Evolutionary conservation across 1,140 invertebrate species (phyloP), one percentile per base, ranked within the genome.

Genomic region (Pachypsylla venusta): DNA sequence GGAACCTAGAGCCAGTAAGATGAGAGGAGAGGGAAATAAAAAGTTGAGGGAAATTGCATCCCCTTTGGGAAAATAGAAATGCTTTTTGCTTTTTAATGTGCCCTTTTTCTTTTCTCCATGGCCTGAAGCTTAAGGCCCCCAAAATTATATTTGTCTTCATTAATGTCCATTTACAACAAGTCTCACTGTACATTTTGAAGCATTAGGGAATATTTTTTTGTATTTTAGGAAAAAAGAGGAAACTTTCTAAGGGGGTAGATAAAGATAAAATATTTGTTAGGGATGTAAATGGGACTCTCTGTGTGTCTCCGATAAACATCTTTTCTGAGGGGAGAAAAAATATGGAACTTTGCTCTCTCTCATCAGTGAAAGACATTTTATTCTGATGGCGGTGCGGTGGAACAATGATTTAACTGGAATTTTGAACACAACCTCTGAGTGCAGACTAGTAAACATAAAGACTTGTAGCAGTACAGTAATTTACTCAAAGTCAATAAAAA

Each of bases 21-120:
- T 10, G 30, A 7, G n/a, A 35, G 30, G 42, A 19, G 4, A 48
- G 42, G 42, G 42, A 48, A 3, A 3, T 48, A 19, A n/a, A n/a
- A n/a, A n/a, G n/a, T n/a, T n/a, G n/a, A 7, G 22, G 42, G 22
- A 48, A 48, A 48, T 48, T 48, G 42, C 42, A 48, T 48, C 42
- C 16, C 42, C n/a, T 22, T 5, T 10, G 42, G 42, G 42, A 48
- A 48, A 10, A 48, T 3, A 19, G 30, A n/a, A 35, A n/a, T 48
- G 42, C 42, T 48, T 48, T 48, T 19, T 48, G 16, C 42, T 48
- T 48, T 48, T 48, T 48, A 48, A 48, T 48, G 42, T 48, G 42
- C 16, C 10, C 42, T 22, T 5, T 48, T 19, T 48, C 42, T 48
- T 22, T 19, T 22, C 42, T n/a, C n/a, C n/a, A n/a, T n/a, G n/a